Base-by-base conservation (phyloP, 2,113 vertebrate genomes). In the Isichthys henryi region DNA sequence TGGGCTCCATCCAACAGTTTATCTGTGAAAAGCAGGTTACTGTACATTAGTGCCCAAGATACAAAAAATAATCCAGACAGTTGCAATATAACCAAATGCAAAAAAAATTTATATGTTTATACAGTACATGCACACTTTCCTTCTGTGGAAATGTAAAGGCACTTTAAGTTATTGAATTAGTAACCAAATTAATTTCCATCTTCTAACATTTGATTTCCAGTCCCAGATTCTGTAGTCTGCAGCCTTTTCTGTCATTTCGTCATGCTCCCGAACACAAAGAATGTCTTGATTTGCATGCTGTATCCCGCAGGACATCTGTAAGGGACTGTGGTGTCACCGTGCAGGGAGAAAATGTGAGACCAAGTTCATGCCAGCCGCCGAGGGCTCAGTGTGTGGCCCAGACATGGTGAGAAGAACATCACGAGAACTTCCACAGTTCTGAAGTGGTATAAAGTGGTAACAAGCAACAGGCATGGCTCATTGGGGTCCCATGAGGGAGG, bases 281-380 rank as follows among this genome's bases (percentile, higher is more conserved):
- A 45, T 9, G 31, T 66, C 1, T 10, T 62, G 19, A 88, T 62
- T 62, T 35, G 4, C 10, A 45, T 23, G 83, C 48, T 90, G 31
- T 88, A 48, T 80, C 49, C 88, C 91, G 10, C 91, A 98, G 97
- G 97, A 98, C 90, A 97, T 98, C 93, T 98, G 97, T 93, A 98
- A 98, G 94, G 97, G 97, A 86, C 94, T 98, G 89, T 98, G 97
- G 97, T 98, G 97, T 93, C 97, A 98, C 91, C 96, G 97, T n/a
- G 89, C 95, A 87, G 97, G 97, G 62, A 96, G 97, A 93, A 97
- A 97, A 94, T 98, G 97, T 91, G 97, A 98, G 92, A 98, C 97
- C 88, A 98, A 98, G 93, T 98, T 98, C 94, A 97, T 98, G 97
- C 97, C 97, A 19, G 97, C 97, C 0, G 97, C 97, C 21, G 97